phyloP scores from a whole-genome alignment of 2,888 invertebrate genomes.

The Coelogynopora nodosa region DNA sequence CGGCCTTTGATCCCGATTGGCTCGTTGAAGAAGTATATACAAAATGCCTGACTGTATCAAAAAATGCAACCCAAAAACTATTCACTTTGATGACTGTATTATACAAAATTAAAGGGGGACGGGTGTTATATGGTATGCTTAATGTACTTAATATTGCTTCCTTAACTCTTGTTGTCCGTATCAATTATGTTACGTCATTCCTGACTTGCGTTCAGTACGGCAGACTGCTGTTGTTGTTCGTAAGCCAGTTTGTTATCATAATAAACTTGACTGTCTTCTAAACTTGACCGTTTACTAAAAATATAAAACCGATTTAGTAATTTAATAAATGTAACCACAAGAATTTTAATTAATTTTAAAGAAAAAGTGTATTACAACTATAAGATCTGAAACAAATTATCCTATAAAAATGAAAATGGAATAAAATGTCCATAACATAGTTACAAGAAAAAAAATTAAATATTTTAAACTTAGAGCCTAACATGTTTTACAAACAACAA shows the following conservation, averaged over 20 bases:
- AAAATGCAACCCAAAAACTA: conserved; percentile 26
- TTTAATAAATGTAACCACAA: too few species aligned
- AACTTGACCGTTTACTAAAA: conserved; percentile 24
- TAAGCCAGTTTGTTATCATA: conserved; percentile 31
- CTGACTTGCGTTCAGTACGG: conserved; percentile 28
- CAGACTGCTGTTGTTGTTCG: conserved; percentile 11
- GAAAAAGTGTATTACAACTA: too few species aligned
- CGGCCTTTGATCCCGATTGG: conserved; percentile 33
- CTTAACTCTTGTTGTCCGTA: conserved; percentile 4
- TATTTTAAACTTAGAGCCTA: too few species aligned
- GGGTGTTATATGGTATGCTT: conserved; percentile 35
- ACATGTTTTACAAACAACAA: too few species aligned
- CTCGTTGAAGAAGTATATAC: conserved; percentile 30
- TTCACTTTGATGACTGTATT: conserved; percentile 20
- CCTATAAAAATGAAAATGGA: too few species aligned
- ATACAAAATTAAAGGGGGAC: conserved; percentile 30
- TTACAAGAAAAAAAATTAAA: too few species aligned
- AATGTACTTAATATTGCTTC: not conserved
- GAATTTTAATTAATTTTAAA: too few species aligned
- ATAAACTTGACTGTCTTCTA: conserved; percentile 27
- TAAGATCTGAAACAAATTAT: too few species aligned
- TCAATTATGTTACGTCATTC: conserved; percentile 18
- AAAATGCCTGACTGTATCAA: conserved; percentile 18
- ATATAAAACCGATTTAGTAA: too few species aligned
- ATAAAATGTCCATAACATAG: too few species aligned